Conservation (phyloP, 2,113 vertebrate genomes). For the Andinoacara biseriatus region DNA sequence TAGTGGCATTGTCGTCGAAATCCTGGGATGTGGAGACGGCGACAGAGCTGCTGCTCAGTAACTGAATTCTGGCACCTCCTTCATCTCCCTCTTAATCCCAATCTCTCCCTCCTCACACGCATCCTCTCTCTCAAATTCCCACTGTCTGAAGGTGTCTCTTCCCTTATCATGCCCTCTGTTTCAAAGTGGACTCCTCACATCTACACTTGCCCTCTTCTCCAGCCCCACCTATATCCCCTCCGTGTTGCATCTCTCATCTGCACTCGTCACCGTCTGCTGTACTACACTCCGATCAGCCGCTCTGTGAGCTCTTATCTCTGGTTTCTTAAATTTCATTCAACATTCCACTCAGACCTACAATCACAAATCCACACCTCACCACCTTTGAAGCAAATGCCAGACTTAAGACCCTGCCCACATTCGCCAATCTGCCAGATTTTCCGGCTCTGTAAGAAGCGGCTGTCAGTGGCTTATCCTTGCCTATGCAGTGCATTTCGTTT, state of each 20-base stretch:
- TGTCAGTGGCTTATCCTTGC: constrained; percentile 61
- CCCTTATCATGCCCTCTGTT: constrained; percentile 19
- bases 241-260: constrained; percentile 37
- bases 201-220: neutral
- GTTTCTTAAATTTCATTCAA: constrained; percentile 54
- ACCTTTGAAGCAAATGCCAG: constrained; percentile 52
- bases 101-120: neutral
- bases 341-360: constrained; percentile 65
- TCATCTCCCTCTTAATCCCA: constrained; percentile 45
- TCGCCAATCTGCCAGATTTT: constrained; percentile 16
- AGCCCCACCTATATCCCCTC: neutral
- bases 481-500: constrained; percentile 76
- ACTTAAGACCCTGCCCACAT: constrained; percentile 25
- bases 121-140: constrained; percentile 26
- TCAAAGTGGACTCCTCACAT: constrained; percentile 36
- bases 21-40: constrained; percentile 99
- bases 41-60: constrained; percentile 98
- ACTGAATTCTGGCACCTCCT: constrained; percentile 85
- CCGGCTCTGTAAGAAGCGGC: constrained; percentile 50
- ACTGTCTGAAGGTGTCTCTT: constrained; percentile 48
- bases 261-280: constrained; percentile 42
- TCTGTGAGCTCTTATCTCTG: constrained; percentile 49
- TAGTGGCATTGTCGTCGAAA: constrained; percentile 99
- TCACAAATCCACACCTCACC: constrained; percentile 44
- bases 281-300: constrained; percentile 60